Evolutionary conservation across 1,140 invertebrate genomes (phyloP), one percentile per base, ranked within the genome.

Genomic region (Cyrtorhinus lividipennis): DNA sequence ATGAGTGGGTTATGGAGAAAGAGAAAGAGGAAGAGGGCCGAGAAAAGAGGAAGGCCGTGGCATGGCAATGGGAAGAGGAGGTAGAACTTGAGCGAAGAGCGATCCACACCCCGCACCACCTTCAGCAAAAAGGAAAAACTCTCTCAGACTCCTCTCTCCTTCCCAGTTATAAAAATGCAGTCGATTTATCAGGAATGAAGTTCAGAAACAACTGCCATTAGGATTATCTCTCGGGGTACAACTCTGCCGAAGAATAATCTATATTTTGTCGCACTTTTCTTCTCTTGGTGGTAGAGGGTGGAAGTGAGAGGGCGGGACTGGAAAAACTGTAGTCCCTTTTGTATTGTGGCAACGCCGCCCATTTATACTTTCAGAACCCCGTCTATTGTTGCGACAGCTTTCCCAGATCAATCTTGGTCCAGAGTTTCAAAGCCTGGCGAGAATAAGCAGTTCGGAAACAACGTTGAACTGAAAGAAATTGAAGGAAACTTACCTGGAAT

Each of bases 211-310:
- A 59, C 24, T 27, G 25, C 58, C 58, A 59, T 59, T 59, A 59
- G 58, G 58, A 30, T 30, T 59, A 59, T 59, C 58, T 59, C 58
- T 30, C 58, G 24, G 58, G 58, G 24, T 8, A 59, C 24, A 59
- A 25, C 27, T 30, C 24, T 15, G 58, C 58, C 58, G 26, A 30
- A 59, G 58, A 59, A 59, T 59, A 59, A 59, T 59, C 58, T 59
- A 59, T 59, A 59, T 59, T 58, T 59, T 59, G 58, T 59, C 58
- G 58, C 58, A 59, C 58, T 59, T 59, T 57, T 59, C 58, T 59
- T n/a, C 26, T 53, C 20, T 53, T 20, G 48, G n/a, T 10, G 38
- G 38, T 10, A 22, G 48, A 5, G 48, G 48, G 48, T 53, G 48
- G 48, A 3, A 22, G 48, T 53, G 8, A 20, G 20, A 20, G 48